Evolutionary conservation across 2,888 invertebrate genomes (phyloP), one percentile per base, ranked within the genome.

Genomic region (Pachymerium ferrugineum): DNA sequence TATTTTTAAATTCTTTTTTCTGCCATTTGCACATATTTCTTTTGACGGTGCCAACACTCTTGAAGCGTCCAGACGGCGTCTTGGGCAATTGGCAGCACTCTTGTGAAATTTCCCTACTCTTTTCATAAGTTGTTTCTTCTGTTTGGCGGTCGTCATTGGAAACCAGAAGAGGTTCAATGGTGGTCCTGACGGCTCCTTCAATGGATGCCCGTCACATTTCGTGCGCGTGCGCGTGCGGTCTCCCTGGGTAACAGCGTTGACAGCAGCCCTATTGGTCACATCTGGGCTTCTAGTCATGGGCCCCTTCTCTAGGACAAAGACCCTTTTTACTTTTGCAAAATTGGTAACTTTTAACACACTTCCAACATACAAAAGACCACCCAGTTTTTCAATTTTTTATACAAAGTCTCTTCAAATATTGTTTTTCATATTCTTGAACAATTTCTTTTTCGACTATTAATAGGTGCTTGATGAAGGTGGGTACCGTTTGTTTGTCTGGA

Each of bases 181-280:
- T 54, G 54, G 54, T 69, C 69, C 69, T 69, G 69, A 69, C 69
- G 33, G 69, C 31, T 30, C 69, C 69, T 33, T 69, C 31, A 69
- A 69, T 69, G 29, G 54, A 22, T 33, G 71, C 28, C 71, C 71
- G 71, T 71, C 71, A 71, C 5, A 71, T 71, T 71, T 35, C 38
- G 35, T 71, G 35, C 54, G 72, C 42, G 42, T 31, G 72, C 72
- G 72, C 72, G 72, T 72, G 72, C 72, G 54, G 72, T 72, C 72
- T 72, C 72, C 72, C 72, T 2, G 42, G 72, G 72, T 31, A 72
- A 72, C 72, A 29, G 72, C 71, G 71, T 71, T 38, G 71, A 69
- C 69, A 69, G 69, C 54, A 54, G 69, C 31, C 69, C 69, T 33
- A 69, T 33, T 69, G 69, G 69, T 16, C 30, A 69, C 69, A 30